Percentiles rank a stretch among this genome's conserved stretches.
Conservation (phyloP, 2,113 vertebrate genomes). For the Ochotona curzoniae region DNA sequence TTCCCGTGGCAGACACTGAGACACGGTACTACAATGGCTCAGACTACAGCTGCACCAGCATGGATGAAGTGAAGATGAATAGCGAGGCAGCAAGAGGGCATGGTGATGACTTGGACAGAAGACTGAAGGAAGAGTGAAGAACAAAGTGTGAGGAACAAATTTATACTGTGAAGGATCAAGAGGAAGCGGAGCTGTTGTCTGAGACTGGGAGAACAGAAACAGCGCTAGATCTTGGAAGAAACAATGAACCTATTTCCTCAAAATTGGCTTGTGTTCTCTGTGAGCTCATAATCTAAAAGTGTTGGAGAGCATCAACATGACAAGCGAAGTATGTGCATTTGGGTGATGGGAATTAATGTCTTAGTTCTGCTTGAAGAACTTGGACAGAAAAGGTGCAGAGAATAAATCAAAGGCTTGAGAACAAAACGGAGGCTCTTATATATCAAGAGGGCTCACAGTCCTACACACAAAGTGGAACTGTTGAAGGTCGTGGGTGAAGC, state of each 20-base stretch:
- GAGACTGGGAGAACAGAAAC: too few relatives aligned
- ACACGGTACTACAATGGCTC: neutral
- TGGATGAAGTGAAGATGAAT: neutral
- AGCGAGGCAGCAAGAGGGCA: neutral
- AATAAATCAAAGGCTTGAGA: constrained; percentile 27
- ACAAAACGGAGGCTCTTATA: neutral
- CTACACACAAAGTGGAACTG: neutral
- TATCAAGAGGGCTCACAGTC: neutral
- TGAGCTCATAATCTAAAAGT: neutral
- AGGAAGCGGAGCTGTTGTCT: neutral
- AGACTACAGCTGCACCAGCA: neutral
- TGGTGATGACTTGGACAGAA: neutral
- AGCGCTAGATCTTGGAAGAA: too few relatives aligned
- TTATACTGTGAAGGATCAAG: neutral
- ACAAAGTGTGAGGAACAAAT: neutral
- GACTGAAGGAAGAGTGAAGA: neutral
- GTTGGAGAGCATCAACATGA: neutral
- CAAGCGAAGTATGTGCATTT: neutral
- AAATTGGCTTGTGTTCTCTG: neutral
- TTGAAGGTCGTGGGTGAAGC: neutral
- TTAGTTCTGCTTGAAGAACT: neutral
- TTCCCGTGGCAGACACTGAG: neutral
- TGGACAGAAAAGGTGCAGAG: neutral
- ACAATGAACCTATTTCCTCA: neutral
- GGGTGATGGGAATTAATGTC: neutral